Evolutionary conservation across 2,113 vertebrate genomes (phyloP).

Genomic region (Ophiodon elongatus): DNA sequence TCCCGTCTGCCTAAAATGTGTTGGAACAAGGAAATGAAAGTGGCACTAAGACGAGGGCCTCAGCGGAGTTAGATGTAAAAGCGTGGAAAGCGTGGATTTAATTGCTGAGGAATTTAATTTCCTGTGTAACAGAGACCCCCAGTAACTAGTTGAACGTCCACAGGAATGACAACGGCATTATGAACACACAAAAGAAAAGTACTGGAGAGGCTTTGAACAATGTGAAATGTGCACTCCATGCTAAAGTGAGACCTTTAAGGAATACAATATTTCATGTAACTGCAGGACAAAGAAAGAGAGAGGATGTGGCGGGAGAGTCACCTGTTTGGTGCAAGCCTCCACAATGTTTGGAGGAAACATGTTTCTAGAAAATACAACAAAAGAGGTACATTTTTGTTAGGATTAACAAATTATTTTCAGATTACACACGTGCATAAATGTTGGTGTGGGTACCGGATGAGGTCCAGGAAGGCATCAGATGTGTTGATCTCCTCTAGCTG

Average conservation of each 20-base stretch:
- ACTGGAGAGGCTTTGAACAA: background rate
- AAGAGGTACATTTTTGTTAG: conserved; percentile 12
- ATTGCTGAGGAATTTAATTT: background rate
- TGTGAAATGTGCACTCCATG: background rate
- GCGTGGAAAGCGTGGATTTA: background rate
- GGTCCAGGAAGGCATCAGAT: conserved; percentile 96
- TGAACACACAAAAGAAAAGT: background rate
- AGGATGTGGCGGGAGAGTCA: conserved; percentile 70
- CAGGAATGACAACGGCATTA: background rate
- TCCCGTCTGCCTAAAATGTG: background rate
- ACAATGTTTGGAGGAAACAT: conserved; percentile 99
- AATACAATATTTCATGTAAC: conserved; percentile 8
- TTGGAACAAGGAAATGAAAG: conserved; percentile 31
- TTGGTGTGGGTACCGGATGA: conserved; percentile 90
- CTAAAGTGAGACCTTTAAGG: background rate
- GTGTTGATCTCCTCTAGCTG: conserved; percentile 92
- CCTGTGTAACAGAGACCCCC: background rate
- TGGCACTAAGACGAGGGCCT: background rate
- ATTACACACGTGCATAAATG: background rate
- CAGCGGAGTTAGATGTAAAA: background rate
- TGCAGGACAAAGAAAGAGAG: conserved; percentile 3
- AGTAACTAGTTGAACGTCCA: background rate
- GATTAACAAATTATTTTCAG: background rate
- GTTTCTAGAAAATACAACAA: conserved; percentile 88
- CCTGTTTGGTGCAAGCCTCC: conserved; percentile 98